phyloP scores from a whole-genome alignment of 1,140 invertebrate genomes.

The Vanessa tameamea region DNA sequence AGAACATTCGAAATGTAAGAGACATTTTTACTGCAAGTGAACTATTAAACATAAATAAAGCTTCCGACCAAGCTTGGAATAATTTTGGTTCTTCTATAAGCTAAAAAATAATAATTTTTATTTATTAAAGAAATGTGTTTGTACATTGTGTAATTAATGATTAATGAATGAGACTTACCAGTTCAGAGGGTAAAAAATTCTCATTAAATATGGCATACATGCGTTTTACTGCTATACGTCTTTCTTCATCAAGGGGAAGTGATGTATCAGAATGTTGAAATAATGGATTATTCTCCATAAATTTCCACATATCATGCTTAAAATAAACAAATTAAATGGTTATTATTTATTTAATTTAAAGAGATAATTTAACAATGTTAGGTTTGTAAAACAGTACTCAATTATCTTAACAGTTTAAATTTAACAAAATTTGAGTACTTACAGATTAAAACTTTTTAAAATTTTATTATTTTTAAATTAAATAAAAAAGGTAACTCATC shows the following conservation, averaged over 20 bases:
- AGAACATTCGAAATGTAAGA: slow-evolving; percentile 82
- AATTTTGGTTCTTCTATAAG: slow-evolving; percentile 70
- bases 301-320: slow-evolving; percentile 84
- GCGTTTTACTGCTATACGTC: slow-evolving; percentile 83
- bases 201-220: slow-evolving; percentile 84
- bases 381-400: neutral
- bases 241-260: slow-evolving; percentile 82
- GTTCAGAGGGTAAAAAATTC: slow-evolving; percentile 83
- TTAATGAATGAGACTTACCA: slow-evolving; percentile 62
- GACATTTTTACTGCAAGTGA: slow-evolving; percentile 84
- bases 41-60: slow-evolving; percentile 87
- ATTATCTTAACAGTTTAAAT: too few relatives aligned
- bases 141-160: neutral
- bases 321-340: slow-evolving; percentile 18
- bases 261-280: slow-evolving; percentile 84
- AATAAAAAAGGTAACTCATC: too few relatives aligned
- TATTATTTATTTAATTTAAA: neutral
- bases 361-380: neutral
- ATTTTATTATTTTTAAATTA: too few relatives aligned
- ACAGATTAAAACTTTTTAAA: too few relatives aligned
- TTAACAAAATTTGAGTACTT: too few relatives aligned
- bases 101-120: slow-evolving; percentile 53
- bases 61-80: slow-evolving; percentile 75
- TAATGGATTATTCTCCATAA: slow-evolving; percentile 87
- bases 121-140: neutral